Evolutionary conservation across 2,888 invertebrate genomes (phyloP).

Genomic region (Polydrusus cervinus): DNA sequence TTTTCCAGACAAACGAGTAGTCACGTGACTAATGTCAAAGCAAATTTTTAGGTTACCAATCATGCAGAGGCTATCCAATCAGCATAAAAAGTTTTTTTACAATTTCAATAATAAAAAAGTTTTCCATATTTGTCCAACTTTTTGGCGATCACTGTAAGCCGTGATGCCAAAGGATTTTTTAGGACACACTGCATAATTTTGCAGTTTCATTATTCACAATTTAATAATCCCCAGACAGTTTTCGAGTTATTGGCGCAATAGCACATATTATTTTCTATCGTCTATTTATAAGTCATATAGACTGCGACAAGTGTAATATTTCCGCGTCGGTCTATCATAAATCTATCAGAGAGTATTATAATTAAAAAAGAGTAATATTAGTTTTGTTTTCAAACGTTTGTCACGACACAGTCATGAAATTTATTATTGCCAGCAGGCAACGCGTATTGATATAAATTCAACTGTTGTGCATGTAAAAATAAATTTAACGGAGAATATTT

Average conservation of each 20-base stretch:
- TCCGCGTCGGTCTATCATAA: constrained; percentile 61
- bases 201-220: not conserved
- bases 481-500: not conserved
- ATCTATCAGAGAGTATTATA: constrained; percentile 63
- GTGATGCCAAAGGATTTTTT: too few species aligned
- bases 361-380: constrained; percentile 64
- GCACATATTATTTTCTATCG: constrained; percentile 46
- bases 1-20: too few species aligned
- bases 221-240: not conserved
- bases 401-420: constrained; percentile 59
- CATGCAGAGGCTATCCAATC: too few species aligned
- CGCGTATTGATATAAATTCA: constrained; percentile 30
- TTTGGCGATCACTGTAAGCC: too few species aligned
- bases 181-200: not conserved
- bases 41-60: too few species aligned
- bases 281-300: constrained; percentile 58
- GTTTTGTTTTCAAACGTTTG: constrained; percentile 59
- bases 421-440: constrained; percentile 51
- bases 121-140: too few species aligned
- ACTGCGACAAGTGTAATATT: constrained; percentile 52
- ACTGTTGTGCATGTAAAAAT: constrained; percentile 25
- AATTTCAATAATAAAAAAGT: too few species aligned
- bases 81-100: too few species aligned
- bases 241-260: constrained; percentile 11
- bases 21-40: too few species aligned